Percentiles rank a stretch among this genome's conserved stretches.
Evolutionary conservation across 2,113 vertebrate genomes (phyloP).

Genomic region (Lophius piscatorius): DNA sequence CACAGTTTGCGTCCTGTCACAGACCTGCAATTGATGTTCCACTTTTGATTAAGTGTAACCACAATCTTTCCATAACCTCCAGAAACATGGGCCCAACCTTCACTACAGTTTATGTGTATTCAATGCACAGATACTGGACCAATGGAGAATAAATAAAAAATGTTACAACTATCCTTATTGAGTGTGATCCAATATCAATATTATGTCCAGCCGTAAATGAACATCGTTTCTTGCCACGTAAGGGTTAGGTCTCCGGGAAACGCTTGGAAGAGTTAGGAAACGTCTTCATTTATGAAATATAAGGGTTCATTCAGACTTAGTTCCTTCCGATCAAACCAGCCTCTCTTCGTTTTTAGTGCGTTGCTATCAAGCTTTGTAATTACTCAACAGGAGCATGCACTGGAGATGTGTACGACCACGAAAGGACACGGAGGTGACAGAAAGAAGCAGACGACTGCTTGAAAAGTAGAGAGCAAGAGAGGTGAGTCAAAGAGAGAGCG

Average conservation of each 20-base stretch:
- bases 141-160: no score
- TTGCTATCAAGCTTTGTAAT: not conserved
- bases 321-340: no score
- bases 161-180: no score
- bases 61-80: not conserved
- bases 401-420: conserved; percentile 13
- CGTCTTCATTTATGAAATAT: no score
- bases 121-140: no score
- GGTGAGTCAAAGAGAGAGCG: conserved; percentile 1
- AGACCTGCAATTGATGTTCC: not conserved
- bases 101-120: not conserved
- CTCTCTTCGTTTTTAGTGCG: no score
- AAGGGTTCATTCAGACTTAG: no score
- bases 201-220: no score
- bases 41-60: not conserved
- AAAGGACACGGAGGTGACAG: conserved; percentile 9
- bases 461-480: conserved; percentile 6
- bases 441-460: conserved; percentile 8
- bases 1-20: not conserved
- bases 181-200: no score
- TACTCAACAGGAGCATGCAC: not conserved
- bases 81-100: not conserved
- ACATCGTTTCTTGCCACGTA: no score
- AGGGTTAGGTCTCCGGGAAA: no score
- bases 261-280: no score